Evolutionary conservation across 1,140 invertebrate species (phyloP).

Genomic region (Ruditapes philippinarum): DNA sequence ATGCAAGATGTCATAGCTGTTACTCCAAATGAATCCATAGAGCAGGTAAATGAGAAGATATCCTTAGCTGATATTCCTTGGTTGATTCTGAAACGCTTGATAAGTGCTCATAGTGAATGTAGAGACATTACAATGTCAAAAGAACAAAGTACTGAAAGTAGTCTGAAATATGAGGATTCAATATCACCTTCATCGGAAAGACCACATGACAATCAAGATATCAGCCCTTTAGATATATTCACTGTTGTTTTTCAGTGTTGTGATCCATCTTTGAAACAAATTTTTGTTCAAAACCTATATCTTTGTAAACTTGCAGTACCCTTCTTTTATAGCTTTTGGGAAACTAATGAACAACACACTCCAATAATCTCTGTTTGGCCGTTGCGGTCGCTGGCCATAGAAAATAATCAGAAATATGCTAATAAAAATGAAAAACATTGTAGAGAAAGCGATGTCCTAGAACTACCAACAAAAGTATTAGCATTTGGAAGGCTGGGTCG

Average conservation of each 20-base stretch:
- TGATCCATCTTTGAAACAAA: neutral
- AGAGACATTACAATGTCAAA: no score
- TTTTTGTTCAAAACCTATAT: neutral
- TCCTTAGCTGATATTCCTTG: no score
- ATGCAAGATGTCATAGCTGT: no score
- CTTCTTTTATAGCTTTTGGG: neutral
- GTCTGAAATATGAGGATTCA: no score
- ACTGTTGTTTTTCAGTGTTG: neutral
- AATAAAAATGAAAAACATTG: neutral
- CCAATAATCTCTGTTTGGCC: neutral
- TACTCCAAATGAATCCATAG: no score
- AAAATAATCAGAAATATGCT: neutral
- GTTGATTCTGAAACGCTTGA: no score
- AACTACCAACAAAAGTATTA: neutral
- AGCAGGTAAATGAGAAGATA: no score
- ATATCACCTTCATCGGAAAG: no score
- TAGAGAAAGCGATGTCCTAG: neutral
- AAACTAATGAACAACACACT: neutral
- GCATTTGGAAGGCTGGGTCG: neutral
- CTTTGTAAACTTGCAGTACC: conserved; percentile 10
- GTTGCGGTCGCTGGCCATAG: neutral
- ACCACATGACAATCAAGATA: no score
- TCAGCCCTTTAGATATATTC: neutral
- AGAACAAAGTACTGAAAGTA: no score
- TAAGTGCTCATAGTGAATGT: no score